phyloP scores from a whole-genome alignment of 2,797 vertebrate species.

The Hyperoplus lanceolatus region DNA sequence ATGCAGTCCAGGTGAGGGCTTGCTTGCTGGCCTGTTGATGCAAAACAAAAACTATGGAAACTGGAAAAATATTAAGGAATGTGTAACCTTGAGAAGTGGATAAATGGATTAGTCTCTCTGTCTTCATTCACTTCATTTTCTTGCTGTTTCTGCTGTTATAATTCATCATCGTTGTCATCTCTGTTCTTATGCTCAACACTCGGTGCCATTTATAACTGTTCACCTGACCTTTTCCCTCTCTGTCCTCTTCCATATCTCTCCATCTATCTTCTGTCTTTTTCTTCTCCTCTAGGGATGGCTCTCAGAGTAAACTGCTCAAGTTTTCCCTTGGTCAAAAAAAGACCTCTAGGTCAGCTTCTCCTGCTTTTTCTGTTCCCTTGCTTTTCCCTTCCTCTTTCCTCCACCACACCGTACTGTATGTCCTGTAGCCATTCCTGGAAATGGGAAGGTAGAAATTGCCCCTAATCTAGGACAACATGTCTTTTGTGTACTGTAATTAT shows the following conservation, averaged over 20 bases:
- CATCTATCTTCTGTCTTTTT: conserved; percentile 59
- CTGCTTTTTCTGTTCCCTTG: conserved; percentile 52
- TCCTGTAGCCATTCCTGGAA: conserved; percentile 53
- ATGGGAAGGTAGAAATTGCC: conserved; percentile 67
- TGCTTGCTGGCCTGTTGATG: neutral
- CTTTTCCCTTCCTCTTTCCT: conserved; percentile 45
- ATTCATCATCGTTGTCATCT: conserved; percentile 61
- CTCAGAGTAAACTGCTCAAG: conserved; percentile 98
- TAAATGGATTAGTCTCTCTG: neutral
- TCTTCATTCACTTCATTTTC: conserved; percentile 22
- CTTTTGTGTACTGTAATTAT: conserved; percentile 30
- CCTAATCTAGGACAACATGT: conserved; percentile 58
- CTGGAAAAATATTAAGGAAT: neutral
- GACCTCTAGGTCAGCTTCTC: conserved; percentile 95
- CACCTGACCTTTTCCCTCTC: conserved; percentile 63
- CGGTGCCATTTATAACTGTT: conserved; percentile 63
- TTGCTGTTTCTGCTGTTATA: conserved; percentile 39
- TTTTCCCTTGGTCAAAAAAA: conserved; percentile 99
- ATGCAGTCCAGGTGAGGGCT: conserved; percentile 97
- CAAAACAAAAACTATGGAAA: neutral
- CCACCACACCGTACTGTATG: conserved; percentile 43
- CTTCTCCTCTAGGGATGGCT: conserved; percentile 92
- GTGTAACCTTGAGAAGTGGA: conserved; percentile 5
- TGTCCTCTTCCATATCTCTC: conserved; percentile 87
- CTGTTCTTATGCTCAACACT: conserved; percentile 51